Evolutionary conservation across 2,113 vertebrate genomes (phyloP).

Genomic region (Ailurus styani): DNA sequence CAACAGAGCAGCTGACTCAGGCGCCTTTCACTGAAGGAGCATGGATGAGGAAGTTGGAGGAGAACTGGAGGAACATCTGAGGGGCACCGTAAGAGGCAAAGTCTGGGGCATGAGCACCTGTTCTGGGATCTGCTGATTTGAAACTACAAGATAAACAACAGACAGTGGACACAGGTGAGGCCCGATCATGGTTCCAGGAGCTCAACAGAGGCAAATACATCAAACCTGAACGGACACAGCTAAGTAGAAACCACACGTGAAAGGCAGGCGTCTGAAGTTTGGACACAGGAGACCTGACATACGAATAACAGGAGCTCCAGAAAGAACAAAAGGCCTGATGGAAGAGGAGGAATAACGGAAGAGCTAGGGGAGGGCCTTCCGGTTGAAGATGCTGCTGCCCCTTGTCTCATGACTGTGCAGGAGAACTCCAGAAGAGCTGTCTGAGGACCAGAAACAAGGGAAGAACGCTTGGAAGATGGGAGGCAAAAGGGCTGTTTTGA

Average conservation of each 20-base stretch:
- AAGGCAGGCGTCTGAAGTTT: neutral
- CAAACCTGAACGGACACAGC: neutral
- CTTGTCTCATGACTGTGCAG: neutral
- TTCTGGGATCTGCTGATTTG: neutral
- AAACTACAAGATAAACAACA: neutral
- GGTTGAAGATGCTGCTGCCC: neutral
- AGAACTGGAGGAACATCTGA: neutral
- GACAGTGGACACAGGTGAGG: rapidly evolving
- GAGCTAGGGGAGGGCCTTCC: neutral
- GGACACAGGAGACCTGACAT: neutral
- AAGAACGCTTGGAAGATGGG: neutral
- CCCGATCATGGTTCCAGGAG: rapidly evolving
- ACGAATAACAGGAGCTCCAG: neutral
- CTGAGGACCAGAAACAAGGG: neutral
- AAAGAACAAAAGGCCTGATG: neutral
- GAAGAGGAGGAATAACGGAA: neutral
- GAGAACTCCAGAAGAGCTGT: neutral
- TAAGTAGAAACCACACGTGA: neutral
- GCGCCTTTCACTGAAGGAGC: neutral
- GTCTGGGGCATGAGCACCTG: neutral
- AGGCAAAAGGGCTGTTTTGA: neutral
- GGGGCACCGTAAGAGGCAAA: neutral
- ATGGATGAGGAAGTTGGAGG: neutral
- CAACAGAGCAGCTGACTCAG: neutral
- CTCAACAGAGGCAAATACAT: neutral